These are phyloP conservation scores for Chloromyia formosa DNA, from an alignment of 2,888 invertebrate species.

Conservation along the genomic window DNA sequence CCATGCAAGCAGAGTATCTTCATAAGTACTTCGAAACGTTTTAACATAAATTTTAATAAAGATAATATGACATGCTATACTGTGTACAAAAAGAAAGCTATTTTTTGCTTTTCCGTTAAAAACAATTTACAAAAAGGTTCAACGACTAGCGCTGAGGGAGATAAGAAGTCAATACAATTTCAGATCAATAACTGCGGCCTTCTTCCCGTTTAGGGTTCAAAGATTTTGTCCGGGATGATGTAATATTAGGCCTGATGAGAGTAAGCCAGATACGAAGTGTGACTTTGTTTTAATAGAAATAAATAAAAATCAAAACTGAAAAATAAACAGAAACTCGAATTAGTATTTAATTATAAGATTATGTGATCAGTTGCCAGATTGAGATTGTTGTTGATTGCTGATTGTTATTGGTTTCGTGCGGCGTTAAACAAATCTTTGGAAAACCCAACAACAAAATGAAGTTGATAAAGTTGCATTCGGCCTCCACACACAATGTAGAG, in stretches of 20 bases:
- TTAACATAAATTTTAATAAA: background rate
- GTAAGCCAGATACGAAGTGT: constrained; percentile 17
- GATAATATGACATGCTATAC: background rate
- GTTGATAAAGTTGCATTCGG: background rate
- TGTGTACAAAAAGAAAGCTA: background rate
- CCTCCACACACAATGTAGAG: background rate
- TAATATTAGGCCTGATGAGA: background rate
- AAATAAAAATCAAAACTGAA: background rate
- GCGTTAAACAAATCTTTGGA: background rate
- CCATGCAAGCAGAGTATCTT: no score
- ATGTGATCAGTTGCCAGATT: background rate
- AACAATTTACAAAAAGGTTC: background rate
- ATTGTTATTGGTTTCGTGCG: no score
- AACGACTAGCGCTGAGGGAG: background rate
- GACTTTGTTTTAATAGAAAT: constrained; percentile 15
- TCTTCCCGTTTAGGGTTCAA: constrained; percentile 9
- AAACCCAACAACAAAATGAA: background rate
- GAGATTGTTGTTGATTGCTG: background rate
- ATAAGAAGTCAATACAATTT: background rate
- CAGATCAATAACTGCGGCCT: background rate
- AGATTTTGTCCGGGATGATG: constrained; percentile 16
- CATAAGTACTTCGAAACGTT: background rate
- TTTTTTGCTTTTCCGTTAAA: background rate
- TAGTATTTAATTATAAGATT: background rate
- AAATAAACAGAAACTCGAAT: background rate